Conservation (phyloP, 2,113 vertebrate species). For the Bucco capensis region DNA sequence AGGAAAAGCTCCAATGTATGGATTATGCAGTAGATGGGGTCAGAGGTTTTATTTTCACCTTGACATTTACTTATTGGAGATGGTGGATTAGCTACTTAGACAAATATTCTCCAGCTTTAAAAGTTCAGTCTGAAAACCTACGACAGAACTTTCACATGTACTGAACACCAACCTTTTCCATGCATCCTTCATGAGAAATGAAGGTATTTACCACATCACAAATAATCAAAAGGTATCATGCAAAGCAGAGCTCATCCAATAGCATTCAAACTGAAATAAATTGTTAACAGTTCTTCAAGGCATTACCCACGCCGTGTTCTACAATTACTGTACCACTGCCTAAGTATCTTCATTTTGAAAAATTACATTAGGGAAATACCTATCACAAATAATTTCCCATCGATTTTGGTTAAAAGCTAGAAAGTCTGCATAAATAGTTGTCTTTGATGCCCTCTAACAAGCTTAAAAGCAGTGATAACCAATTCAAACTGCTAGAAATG, state of each 20-base stretch:
- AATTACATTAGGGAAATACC: constrained; percentile 18
- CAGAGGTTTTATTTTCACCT: constrained; percentile 34
- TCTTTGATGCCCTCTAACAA: constrained; percentile 39
- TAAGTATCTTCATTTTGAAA: neutral
- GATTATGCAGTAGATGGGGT: constrained; percentile 18
- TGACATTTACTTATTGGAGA: constrained; percentile 41
- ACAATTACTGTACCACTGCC: neutral
- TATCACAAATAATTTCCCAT: neutral
- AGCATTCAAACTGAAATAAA: neutral
- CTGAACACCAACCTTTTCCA: neutral
- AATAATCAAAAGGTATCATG: neutral
- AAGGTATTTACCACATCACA: neutral
- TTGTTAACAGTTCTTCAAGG: neutral
- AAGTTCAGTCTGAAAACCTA: constrained; percentile 29
- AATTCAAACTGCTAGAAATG: constrained; percentile 25
- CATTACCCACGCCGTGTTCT: neutral
- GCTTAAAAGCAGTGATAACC: constrained; percentile 55
- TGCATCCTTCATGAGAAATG: neutral
- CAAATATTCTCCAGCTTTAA: constrained; percentile 37
- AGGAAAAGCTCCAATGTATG: constrained; percentile 5
- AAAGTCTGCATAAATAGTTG: constrained; percentile 22
- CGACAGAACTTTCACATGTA: neutral
- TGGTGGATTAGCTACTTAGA: neutral
- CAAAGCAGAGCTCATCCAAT: neutral
- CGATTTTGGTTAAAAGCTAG: constrained; percentile 28